Base-by-base conservation (phyloP, 2,888 invertebrate genomes). In the Trissonchulus latispiculum region DNA sequence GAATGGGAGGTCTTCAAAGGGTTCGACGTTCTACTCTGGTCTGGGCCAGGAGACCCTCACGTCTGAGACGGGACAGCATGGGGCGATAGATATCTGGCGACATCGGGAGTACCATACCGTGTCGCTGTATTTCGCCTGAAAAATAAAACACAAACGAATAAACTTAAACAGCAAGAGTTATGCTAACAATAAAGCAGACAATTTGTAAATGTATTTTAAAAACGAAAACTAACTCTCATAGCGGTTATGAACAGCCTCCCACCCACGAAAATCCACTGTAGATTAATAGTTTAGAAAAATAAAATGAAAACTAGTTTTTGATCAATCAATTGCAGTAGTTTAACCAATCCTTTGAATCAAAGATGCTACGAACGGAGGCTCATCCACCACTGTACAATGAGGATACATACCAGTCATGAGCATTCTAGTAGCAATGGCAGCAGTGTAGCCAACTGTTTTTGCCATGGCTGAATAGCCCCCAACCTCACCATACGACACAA, bases 361-460 rank as follows among this genome's bases (percentile, higher is more conserved):
- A 23, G n/a, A 69, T 23, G 71, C 69, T 18, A 70, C 69, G 18
- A n/a, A 70, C n/a, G 18, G 23, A 66, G n/a, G 23, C 67, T 66
- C 23, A 66, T 23, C n/a, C n/a, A 66, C 67, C 67, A 66, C n/a
- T 23, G 66, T 8, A 64, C 66, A 15, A 8, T 15, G 35, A 33
- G 18, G 74, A n/a, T n/a, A n/a, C 84, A 84, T 84, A 92, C 95
- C 96, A 84, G 95, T 94, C 23, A 99, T 86, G 75, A 99, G 89
- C 99, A 99, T 99, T 85, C 95, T 95, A 0, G 94, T 90, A 0
- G 96, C 95, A 79, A 99, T 97, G 31, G 93, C 99, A 2, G 95
- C 90, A 0, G 90, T 97, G 85, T 89, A 93, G 32, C 94, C 94
- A 8, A 95, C 94, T 8, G 92, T 91, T 80, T 91, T 89, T 0